Base-by-base conservation (phyloP, 2,113 vertebrate species). In the Coracopsis vasa region DNA sequence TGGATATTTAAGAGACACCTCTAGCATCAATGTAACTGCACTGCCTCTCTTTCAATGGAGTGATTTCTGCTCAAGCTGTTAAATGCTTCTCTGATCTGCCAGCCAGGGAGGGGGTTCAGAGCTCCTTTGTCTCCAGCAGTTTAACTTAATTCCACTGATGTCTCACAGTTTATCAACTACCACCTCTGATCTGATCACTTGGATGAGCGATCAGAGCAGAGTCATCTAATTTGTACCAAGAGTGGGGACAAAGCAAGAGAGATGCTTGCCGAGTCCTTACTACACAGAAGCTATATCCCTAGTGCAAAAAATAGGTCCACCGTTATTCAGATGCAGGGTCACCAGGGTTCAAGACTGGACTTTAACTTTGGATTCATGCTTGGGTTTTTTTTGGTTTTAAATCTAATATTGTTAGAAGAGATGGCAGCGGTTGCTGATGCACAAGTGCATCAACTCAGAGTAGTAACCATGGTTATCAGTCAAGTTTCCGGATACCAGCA, bases 141-240 rank as follows among this genome's bases (percentile, higher is more conserved):
- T 92, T 81, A 77, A 92, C 89, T 91, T 94, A 89, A 96, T 95
- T 92, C 95, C 61, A 86, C 47, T 71, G 89, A 91, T 87, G 73
- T 70, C 56, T 91, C 27, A 3, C 51, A 64, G 69, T 86, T 96
- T 88, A 94, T 91, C 80, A 94, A 3, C 86, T 58, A 82, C 61
- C 37, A 92, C 61, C 73, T 90, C 89, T 90, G 79, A 90, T 90
- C 60, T 2, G 6, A 92, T 95, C 86, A 74, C 80, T 89, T 67
- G 69, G 45, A 67, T 94, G 39, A 87, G 45, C 10, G 29, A 96
- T 78, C 88, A 86, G 75, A 95, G 80, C 18, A 7, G 56, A 90
- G 61, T 62, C 62, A 78, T 91, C 72, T 89, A 73, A 83, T 94
- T 80, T 78, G 48, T 86, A 83, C 24, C 28, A 77, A 47, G 31